These are phyloP conservation scores for Tenrec ecaudatus DNA, from an alignment of 2,113 vertebrate genomes.

Conservation along the genomic window DNA sequence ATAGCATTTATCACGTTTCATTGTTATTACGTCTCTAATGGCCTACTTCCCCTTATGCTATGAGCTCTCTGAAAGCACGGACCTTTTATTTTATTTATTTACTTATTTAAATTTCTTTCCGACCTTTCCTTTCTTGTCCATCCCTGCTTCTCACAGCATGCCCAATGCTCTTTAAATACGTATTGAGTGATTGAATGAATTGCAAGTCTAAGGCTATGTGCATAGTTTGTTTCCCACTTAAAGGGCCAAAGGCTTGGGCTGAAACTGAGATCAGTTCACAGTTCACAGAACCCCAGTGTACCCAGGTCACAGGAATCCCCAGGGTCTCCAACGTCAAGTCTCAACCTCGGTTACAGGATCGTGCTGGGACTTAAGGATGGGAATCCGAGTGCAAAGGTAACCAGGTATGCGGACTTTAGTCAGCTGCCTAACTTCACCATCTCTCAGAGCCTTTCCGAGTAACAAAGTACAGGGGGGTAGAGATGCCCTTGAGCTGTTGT, in stretches of 20 bases:
- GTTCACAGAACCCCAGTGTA: too few relatives aligned
- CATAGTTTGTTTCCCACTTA: background rate
- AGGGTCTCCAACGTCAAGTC: background rate
- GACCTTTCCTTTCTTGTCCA: background rate
- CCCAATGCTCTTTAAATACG: background rate
- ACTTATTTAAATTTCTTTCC: too few relatives aligned
- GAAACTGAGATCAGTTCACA: background rate
- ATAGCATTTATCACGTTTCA: too few relatives aligned
- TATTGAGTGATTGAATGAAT: background rate
- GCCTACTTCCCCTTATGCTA: too few relatives aligned
- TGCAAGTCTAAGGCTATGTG: background rate
- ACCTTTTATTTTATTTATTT: too few relatives aligned
- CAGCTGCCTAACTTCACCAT: background rate
- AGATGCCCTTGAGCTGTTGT: constrained; percentile 13
- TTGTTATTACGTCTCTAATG: too few relatives aligned
- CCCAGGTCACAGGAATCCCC: background rate
- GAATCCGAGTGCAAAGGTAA: background rate
- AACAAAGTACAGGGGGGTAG: background rate
- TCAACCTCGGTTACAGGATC: background rate
- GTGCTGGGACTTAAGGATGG: background rate
- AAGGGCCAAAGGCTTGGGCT: too few relatives aligned
- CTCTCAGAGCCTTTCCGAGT: constrained; percentile 19
- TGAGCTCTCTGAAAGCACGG: too few relatives aligned
- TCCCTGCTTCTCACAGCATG: background rate
- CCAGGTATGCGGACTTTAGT: background rate